Conservation (phyloP, 2,113 vertebrate species). For the Mirounga angustirostris region DNA sequence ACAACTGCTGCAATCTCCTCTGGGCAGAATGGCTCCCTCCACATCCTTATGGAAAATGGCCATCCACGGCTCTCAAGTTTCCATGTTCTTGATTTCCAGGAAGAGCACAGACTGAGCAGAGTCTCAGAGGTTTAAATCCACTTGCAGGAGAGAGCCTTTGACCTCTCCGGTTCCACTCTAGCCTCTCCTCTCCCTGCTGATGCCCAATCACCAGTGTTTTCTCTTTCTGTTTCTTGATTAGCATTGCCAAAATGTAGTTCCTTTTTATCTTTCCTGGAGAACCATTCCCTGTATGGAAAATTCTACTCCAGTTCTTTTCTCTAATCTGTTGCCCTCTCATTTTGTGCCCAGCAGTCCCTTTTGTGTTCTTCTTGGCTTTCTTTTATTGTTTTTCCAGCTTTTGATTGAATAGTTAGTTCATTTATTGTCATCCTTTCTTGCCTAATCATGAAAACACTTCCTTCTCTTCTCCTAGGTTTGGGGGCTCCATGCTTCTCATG, state of each 20-base stretch:
- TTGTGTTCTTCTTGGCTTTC: constrained; percentile 8
- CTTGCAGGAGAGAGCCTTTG: background rate
- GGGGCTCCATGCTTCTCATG: rapidly evolving
- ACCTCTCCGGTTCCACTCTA: background rate
- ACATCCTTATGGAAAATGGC: background rate
- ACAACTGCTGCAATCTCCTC: background rate
- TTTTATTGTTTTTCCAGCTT: background rate
- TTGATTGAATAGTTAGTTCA: background rate
- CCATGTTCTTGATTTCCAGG: background rate
- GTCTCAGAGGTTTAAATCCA: background rate
- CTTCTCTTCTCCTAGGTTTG: background rate
- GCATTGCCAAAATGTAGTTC: background rate
- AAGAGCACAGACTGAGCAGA: background rate
- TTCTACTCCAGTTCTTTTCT: background rate
- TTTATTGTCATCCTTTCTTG: background rate
- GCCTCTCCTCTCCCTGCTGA: background rate
- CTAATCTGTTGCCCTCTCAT: background rate
- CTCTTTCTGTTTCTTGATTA: background rate
- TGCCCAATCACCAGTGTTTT: background rate
- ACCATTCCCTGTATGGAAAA: background rate
- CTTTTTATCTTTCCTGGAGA: background rate
- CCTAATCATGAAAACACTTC: background rate
- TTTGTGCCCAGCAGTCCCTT: background rate
- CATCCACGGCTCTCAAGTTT: background rate
- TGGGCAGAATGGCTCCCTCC: background rate